Evolutionary conservation across 1,140 invertebrate genomes (phyloP).

Genomic region (Drosophila bipectinata): DNA sequence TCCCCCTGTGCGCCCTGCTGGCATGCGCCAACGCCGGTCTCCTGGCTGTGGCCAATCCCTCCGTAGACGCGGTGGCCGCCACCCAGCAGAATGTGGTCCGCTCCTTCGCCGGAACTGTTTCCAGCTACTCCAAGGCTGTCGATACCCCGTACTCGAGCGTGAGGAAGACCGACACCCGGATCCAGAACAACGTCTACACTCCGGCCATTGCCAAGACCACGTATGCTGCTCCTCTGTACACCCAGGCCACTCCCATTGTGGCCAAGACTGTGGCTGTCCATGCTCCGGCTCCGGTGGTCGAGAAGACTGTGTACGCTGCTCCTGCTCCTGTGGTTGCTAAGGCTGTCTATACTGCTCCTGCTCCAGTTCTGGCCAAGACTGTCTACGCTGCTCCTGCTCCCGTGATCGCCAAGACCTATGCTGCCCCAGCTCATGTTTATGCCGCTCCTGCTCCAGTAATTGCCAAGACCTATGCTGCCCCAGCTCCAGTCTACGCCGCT

Average conservation of each 20-base stretch:
- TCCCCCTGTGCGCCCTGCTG: constrained; percentile 83
- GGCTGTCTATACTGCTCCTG: constrained; percentile 85
- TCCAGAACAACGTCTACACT: constrained; percentile 81
- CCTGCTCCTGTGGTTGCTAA: constrained; percentile 23
- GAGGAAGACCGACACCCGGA: constrained; percentile 86
- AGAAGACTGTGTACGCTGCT: constrained; percentile 41
- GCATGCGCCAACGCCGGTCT: constrained; percentile 84
- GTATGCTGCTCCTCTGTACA: constrained; percentile 67
- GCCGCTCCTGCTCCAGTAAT: constrained; percentile 69
- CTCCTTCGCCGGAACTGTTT: constrained; percentile 86
- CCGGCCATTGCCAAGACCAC: constrained; percentile 71
- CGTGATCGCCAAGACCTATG: constrained; percentile 46
- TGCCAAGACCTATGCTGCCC: constrained; percentile 48
- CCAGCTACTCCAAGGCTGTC: constrained; percentile 86
- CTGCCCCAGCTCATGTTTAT: constrained; percentile 79
- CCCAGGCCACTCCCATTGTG: constrained; percentile 62
- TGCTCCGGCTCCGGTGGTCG: constrained; percentile 30
- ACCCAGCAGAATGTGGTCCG: constrained; percentile 86
- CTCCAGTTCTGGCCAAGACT: constrained; percentile 43
- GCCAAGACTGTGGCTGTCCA: constrained; percentile 46
- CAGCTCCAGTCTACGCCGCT: constrained; percentile 32
- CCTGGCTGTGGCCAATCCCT: constrained; percentile 78
- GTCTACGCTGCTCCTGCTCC: constrained; percentile 29
- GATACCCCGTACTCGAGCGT: constrained; percentile 87
- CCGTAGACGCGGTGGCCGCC: constrained; percentile 84